A percentile compares a stretch with the other conserved stretches of the same genome.
phyloP scores from a whole-genome alignment of 2,888 invertebrate species.

The Parnassius mnemosyne region DNA sequence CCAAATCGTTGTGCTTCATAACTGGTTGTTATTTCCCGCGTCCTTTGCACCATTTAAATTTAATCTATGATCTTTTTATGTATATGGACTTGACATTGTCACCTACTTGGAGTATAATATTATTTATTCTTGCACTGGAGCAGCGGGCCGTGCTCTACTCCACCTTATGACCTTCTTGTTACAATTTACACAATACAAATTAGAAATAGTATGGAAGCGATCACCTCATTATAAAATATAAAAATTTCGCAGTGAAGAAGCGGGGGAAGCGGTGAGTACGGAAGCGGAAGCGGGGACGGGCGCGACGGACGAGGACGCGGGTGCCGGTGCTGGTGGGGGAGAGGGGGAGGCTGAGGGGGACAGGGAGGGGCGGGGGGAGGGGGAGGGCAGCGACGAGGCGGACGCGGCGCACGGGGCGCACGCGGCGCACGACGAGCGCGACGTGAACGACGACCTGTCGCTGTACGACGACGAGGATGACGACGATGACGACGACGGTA shows the following conservation, averaged over 20 bases:
- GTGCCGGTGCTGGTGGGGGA: slow-evolving; percentile 60
- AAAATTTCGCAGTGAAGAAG: slow-evolving; percentile 15
- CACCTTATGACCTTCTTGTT: too few species aligned
- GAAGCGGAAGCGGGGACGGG: slow-evolving; percentile 10
- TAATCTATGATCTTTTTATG: too few species aligned
- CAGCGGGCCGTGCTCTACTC: too few species aligned
- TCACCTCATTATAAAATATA: too few species aligned
- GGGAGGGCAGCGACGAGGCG: slow-evolving; percentile 43
- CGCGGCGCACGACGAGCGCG: slow-evolving; percentile 27
- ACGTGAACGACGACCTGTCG: slow-evolving; percentile 40
- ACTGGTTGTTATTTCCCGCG: too few species aligned
- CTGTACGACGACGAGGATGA: slow-evolving; percentile 47
- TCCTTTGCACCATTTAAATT: too few species aligned
- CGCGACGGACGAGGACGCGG: slow-evolving; percentile 9
- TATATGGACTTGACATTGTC: too few species aligned
- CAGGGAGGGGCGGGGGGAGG: slow-evolving; percentile 44
- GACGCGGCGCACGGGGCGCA: slow-evolving; percentile 64
- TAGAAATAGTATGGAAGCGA: too few species aligned
- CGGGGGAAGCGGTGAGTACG: background rate
- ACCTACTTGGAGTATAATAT: too few species aligned
- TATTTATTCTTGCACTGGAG: too few species aligned
- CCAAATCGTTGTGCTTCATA: too few species aligned
- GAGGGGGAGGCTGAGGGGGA: slow-evolving; percentile 46
- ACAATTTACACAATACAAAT: too few species aligned
- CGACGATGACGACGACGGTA: slow-evolving; percentile 23